A percentile compares a stretch with the other conserved stretches of the same genome.
phyloP scores from a whole-genome alignment of 1,140 invertebrate species.

The Idris sp. region DNA sequence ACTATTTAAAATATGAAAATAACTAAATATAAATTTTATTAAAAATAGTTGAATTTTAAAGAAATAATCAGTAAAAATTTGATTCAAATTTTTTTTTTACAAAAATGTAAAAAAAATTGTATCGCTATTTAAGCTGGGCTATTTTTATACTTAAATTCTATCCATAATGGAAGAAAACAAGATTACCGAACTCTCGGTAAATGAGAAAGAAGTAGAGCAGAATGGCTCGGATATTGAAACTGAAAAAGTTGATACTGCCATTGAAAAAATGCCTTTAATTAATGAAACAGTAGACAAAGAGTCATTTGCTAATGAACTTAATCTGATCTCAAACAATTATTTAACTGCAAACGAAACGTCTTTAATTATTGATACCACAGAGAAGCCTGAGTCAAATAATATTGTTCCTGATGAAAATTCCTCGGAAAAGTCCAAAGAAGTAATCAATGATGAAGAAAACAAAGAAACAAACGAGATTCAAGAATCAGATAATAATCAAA shows the following conservation, averaged over 20 bases:
- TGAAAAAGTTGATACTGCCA: neutral
- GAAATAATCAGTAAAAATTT: too few relatives aligned
- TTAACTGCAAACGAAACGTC: slow-evolving; percentile 12
- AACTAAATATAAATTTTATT: too few relatives aligned
- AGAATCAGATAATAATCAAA: slow-evolving; percentile 1
- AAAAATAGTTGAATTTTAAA: too few relatives aligned
- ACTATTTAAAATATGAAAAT: too few relatives aligned
- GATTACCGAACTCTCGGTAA: slow-evolving; percentile 2
- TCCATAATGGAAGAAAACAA: slow-evolving; percentile 31
- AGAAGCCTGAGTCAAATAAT: slow-evolving; percentile 3
- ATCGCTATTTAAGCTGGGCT: too few relatives aligned
- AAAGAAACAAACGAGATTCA: neutral
- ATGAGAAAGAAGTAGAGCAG: slow-evolving; percentile 13
- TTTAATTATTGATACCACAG: neutral
- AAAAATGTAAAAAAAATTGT: too few relatives aligned
- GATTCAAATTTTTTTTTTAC: too few relatives aligned
- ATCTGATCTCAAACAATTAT: slow-evolving; percentile 43
- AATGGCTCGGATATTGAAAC: slow-evolving; percentile 5
- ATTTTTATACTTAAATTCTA: too few relatives aligned
- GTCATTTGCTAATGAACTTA: slow-evolving; percentile 49
- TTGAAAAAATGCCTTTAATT: slow-evolving; percentile 9
- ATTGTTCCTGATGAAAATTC: neutral
- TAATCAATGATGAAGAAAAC: neutral
- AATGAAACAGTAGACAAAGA: slow-evolving; percentile 37
- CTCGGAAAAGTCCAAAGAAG: neutral